phyloP scores from a whole-genome alignment of 2,113 vertebrate species.

The Callopanchax toddi region DNA sequence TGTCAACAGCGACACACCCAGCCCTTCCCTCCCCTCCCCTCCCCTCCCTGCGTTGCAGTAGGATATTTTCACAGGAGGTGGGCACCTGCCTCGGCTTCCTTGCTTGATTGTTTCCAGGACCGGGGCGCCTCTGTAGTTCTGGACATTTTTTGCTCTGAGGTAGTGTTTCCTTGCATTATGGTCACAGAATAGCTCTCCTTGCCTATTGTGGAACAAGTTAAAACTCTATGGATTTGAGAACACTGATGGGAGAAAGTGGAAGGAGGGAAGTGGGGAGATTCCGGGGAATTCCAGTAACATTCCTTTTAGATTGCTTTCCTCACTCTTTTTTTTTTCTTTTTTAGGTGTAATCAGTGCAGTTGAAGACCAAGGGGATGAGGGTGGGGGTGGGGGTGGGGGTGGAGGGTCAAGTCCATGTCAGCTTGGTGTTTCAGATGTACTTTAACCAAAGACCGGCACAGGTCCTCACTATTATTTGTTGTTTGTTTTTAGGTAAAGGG shows the following conservation, averaged over 20 bases:
- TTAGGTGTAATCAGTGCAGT: too few species aligned
- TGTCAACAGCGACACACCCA: slow-evolving; percentile 21
- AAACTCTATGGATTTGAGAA: slow-evolving; percentile 59
- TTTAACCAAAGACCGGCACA: neutral
- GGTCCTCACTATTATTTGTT: too few species aligned
- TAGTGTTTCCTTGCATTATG: slow-evolving; percentile 77
- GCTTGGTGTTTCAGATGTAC: neutral
- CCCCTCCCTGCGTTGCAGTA: slow-evolving; percentile 22
- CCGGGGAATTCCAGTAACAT: slow-evolving; percentile 70
- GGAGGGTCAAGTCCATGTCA: slow-evolving; percentile 49
- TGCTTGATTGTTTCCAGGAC: slow-evolving; percentile 65
- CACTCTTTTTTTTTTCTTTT: slow-evolving; percentile 28
- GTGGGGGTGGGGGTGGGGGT: too few species aligned
- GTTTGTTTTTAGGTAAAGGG: too few species aligned
- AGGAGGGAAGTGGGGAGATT: slow-evolving; percentile 43
- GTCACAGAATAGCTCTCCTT: slow-evolving; percentile 65
- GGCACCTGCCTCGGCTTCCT: slow-evolving; percentile 72
- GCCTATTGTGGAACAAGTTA: slow-evolving; percentile 64
- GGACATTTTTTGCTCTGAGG: slow-evolving; percentile 66
- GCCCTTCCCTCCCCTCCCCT: slow-evolving; percentile 43
- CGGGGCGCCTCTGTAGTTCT: slow-evolving; percentile 49
- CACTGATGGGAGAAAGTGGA: slow-evolving; percentile 34
- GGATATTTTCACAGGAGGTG: slow-evolving; percentile 73
- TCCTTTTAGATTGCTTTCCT: slow-evolving; percentile 62
- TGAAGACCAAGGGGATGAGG: too few species aligned